Evolutionary conservation across 2,888 invertebrate genomes (phyloP).

Genomic region (Zonitis immaculata): DNA sequence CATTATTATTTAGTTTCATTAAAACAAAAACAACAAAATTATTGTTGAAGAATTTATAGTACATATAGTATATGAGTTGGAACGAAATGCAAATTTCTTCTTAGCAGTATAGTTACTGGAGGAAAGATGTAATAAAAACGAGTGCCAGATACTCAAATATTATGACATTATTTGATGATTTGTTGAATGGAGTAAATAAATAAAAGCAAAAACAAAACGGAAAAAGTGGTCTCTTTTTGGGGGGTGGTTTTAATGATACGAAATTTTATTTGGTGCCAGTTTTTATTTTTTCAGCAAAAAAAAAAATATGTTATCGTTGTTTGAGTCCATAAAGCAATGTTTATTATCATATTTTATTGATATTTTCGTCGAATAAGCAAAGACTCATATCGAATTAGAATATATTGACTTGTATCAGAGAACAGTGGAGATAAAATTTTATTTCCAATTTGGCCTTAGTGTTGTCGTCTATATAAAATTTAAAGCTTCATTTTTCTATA

Average conservation of each 20-base stretch:
- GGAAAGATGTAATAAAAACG: conserved; percentile 3
- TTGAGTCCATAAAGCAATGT: conserved; percentile 34
- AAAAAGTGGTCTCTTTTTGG: not conserved
- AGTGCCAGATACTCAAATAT: conserved; percentile 3
- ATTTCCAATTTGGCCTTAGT: conserved; percentile 32
- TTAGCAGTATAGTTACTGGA: not conserved
- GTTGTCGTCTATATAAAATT: conserved; percentile 34
- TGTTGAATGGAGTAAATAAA: conserved; percentile 4
- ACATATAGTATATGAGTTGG: not conserved
- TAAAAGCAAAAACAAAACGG: not conserved
- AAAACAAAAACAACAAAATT: not conserved
- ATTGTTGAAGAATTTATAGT: not conserved
- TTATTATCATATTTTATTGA: conserved; percentile 38
- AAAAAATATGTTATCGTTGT: conserved; percentile 35
- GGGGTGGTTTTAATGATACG: conserved; percentile 7
- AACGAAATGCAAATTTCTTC: conserved; percentile 1
- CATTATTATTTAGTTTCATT: conserved; percentile 1
- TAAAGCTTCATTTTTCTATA: conserved; percentile 32
- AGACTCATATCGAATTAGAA: conserved; percentile 37
- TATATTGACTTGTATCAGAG: conserved; percentile 26
- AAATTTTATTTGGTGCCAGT: conserved; percentile 4
- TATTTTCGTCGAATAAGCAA: conserved; percentile 37
- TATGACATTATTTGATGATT: conserved; percentile 5
- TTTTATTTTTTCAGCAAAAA: conserved; percentile 7
- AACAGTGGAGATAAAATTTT: conserved; percentile 39